Conservation (phyloP, 2,888 invertebrate species). For the Thecocarcelia acutangulata region DNA sequence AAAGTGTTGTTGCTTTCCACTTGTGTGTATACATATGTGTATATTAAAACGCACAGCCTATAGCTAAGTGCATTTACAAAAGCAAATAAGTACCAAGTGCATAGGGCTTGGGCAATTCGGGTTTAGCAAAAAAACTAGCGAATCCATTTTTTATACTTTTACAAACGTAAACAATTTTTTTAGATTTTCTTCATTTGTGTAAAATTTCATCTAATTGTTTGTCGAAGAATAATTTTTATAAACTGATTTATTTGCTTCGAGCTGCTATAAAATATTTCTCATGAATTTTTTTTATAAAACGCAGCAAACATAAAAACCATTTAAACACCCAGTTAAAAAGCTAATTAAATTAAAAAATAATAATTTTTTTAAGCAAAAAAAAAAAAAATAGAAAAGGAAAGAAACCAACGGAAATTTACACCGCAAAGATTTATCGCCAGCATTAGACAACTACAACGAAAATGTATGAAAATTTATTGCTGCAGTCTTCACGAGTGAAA, state of each 20-base stretch:
- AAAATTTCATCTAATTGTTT: neutral
- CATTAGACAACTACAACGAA: slow-evolving; percentile 9
- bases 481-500: slow-evolving; percentile 11
- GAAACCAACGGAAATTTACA: slow-evolving; percentile 39
- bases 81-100: too few species aligned
- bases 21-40: too few species aligned
- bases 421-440: slow-evolving; percentile 25
- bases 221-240: neutral
- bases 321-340: slow-evolving; percentile 39
- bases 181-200: too few species aligned
- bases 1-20: too few species aligned
- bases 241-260: neutral
- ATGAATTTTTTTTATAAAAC: slow-evolving; percentile 7
- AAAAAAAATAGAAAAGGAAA: slow-evolving; percentile 5
- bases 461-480: slow-evolving; percentile 20
- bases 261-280: slow-evolving; percentile 1
- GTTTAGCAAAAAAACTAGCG: too few species aligned
- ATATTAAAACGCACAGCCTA: too few species aligned
- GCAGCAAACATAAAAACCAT: slow-evolving; percentile 6
- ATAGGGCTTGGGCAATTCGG: too few species aligned
- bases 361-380: neutral
- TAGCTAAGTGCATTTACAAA: too few species aligned
- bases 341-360: slow-evolving; percentile 35
- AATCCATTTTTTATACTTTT: too few species aligned
- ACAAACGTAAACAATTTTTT: too few species aligned